Base-by-base conservation (phyloP, 2,113 vertebrate species). In the Pogonocichla stellata region DNA sequence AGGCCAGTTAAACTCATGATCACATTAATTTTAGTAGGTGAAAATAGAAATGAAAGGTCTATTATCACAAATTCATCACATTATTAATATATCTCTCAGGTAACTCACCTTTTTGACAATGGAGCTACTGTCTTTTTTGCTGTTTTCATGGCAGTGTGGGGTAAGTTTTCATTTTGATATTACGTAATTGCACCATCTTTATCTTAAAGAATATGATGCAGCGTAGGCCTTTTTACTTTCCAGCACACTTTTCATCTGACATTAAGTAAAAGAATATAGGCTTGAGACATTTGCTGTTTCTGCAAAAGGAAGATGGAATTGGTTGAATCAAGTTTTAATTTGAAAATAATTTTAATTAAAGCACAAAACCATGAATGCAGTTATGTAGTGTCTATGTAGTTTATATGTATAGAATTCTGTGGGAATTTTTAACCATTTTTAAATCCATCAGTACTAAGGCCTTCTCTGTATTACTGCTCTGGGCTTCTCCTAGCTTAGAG, bases 131-230 rank as follows among this genome's bases (percentile, higher is more conserved):
- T 99, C 82, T 99, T 99, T 97, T 99, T 99, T 94, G 99, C 99
- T 77, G 99, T 99, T 69, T 99, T 99, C 97, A 99, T 99, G 99
- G 99, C 99, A 12, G 99, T 99, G 38, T 99, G 99, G 99, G 99
- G 99, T 99, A 98, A 99, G 99, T 98, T 90, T 70, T 57, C 48
- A 6, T 4, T 61, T 26, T 48, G 12, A 14, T 74, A 43, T 47
- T 81, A 61, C 73, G 17, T 48, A 89, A 87, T 69, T 61, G 18
- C 19, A 47, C 22, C 42, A 42, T 25, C 5, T 66, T 89, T 80
- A 60, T n/a, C 75, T 62, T 58, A 9, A 84, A 48, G 7, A 45
- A 26, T 54, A 2, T 90, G 24, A 22, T 64, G 11, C 43, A 33
- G 31, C 8, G 31, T 6, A 18, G 10, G 8, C 28, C 54, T 48